Conservation (phyloP, 2,113 vertebrate species). For the Rhodinocichla rosea region DNA sequence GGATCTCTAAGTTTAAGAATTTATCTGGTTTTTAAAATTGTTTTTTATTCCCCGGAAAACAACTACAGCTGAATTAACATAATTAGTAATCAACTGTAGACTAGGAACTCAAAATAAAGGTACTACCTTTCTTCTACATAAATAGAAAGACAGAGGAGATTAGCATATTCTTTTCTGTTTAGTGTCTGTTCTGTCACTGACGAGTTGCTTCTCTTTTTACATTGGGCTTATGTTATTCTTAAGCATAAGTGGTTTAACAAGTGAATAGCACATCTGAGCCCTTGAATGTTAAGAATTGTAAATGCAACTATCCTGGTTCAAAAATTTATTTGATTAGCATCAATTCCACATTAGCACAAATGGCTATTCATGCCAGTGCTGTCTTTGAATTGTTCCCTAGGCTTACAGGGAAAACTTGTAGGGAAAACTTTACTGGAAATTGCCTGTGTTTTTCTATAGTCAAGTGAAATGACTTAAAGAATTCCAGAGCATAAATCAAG, state of each 20-base stretch:
- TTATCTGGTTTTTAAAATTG: neutral
- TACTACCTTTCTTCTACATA: neutral
- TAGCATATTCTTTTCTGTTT: neutral
- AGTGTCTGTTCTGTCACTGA: neutral
- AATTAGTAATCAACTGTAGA: neutral
- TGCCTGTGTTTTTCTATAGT: neutral
- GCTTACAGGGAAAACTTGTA: neutral
- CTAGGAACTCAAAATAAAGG: neutral
- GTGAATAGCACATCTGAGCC: neutral
- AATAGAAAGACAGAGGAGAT: neutral
- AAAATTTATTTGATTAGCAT: neutral
- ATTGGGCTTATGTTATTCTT: neutral
- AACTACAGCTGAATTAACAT: neutral
- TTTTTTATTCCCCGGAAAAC: neutral
- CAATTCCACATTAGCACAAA: neutral
- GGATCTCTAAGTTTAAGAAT: neutral
- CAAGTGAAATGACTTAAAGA: neutral
- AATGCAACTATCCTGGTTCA: neutral
- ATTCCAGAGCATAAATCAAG: neutral
- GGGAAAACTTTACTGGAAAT: neutral
- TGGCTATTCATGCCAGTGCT: neutral
- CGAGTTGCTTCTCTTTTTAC: neutral
- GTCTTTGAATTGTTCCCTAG: neutral
- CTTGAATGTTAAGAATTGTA: neutral
- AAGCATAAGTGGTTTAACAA: neutral